Percentiles rank a stretch among this genome's conserved stretches.
phyloP scores from a whole-genome alignment of 2,888 invertebrate species.

The Eurytoma adleriae region DNA sequence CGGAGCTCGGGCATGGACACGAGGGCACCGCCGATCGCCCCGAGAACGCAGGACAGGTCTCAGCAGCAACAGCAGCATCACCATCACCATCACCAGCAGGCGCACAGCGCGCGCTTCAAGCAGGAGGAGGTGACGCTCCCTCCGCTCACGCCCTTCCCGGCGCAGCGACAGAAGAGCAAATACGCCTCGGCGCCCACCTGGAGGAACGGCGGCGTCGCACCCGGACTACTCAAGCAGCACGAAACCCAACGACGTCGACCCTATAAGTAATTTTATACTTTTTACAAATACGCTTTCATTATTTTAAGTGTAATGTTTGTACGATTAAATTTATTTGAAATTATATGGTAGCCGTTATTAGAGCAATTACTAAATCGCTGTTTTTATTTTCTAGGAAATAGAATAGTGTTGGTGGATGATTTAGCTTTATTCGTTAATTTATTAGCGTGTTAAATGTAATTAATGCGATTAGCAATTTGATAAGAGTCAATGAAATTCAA shows the following conservation, averaged over 20 bases:
- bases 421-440: no score
- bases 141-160: slow-evolving; percentile 66
- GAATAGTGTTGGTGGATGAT: no score
- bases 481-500: no score
- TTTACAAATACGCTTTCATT: no score
- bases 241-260: slow-evolving; percentile 67
- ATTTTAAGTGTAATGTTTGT: no score
- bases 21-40: slow-evolving; percentile 73
- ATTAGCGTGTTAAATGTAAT: no score
- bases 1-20: slow-evolving; percentile 72
- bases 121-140: slow-evolving; percentile 69
- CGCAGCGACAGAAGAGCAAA: slow-evolving; percentile 60
- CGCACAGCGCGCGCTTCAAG: background rate
- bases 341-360: no score
- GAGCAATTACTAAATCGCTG: no score
- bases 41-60: slow-evolving; percentile 70
- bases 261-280: slow-evolving; percentile 66
- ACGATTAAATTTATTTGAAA: no score
- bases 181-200: slow-evolving; percentile 58
- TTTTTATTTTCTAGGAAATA: no score
- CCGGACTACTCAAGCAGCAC: slow-evolving; percentile 56
- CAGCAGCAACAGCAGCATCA: slow-evolving; percentile 64
- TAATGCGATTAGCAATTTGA: no score
- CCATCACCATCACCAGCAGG: slow-evolving; percentile 10
- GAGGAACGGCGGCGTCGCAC: slow-evolving; percentile 59